These are phyloP conservation scores for Meloidogyne hapla DNA, from an alignment of 1,140 invertebrate genomes.

Conservation along the genomic window DNA sequence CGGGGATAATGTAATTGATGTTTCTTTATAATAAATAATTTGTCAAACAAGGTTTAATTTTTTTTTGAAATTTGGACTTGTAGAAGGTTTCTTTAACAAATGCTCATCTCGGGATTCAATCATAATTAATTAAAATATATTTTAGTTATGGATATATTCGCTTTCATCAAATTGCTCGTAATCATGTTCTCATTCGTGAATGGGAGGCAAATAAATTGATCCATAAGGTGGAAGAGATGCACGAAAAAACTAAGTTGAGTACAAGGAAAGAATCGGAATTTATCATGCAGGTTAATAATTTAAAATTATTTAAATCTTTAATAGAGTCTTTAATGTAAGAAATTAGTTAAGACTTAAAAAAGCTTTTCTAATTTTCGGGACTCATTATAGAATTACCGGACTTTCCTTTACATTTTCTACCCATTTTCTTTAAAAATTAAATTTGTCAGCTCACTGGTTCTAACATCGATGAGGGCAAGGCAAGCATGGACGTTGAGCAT, in stretches of 20 bases:
- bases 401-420: no score
- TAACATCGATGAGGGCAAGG: slow-evolving; percentile 23
- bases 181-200: slow-evolving; percentile 27
- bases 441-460: slow-evolving; percentile 13
- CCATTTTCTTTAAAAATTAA: no score
- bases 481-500: slow-evolving; percentile 18
- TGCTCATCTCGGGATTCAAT: no score
- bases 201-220: slow-evolving; percentile 28
- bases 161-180: slow-evolving; percentile 3
- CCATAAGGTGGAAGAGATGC: slow-evolving; percentile 9
- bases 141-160: slow-evolving; percentile 25
- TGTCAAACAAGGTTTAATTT: no score
- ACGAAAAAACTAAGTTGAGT: neutral
- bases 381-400: no score
- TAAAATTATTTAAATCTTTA: neutral
- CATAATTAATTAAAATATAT: neutral
- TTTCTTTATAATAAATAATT: neutral
- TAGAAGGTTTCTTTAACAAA: no score
- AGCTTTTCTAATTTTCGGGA: no score
- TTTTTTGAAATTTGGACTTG: no score
- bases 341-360: no score
- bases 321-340: no score
- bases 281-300: slow-evolving; percentile 20
- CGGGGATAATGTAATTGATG: slow-evolving; percentile 19
- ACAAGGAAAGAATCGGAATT: slow-evolving; percentile 1